Conservation (phyloP, 2,113 vertebrate species). For the Etia nguti region DNA sequence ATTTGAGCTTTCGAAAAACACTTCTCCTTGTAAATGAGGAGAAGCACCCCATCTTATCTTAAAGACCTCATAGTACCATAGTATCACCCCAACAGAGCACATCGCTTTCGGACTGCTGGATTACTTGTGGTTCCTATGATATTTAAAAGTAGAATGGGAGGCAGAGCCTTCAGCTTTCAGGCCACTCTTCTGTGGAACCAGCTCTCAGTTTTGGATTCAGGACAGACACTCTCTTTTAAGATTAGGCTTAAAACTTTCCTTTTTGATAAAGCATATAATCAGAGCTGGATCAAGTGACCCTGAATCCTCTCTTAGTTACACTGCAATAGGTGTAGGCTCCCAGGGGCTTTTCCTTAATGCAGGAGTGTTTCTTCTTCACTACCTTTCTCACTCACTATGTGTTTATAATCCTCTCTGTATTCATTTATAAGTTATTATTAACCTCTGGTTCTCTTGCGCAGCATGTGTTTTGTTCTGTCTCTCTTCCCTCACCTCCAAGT, state of each 20-base stretch:
- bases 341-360: not conserved
- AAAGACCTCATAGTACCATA: not conserved
- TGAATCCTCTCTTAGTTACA: not conserved
- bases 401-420: not conserved
- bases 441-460: not conserved
- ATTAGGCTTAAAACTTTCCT: not conserved
- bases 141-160: not conserved
- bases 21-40: not conserved
- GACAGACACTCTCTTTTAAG: no score
- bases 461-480: not conserved
- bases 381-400: not conserved
- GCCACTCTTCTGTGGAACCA: not conserved
- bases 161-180: not conserved
- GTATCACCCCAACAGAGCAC: not conserved
- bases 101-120: not conserved
- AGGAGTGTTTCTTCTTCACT: not conserved
- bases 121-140: not conserved
- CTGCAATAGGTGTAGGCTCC: not conserved
- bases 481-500: not conserved
- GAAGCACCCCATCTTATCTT: not conserved
- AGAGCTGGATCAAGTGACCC: not conserved
- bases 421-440: not conserved
- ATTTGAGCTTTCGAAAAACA: not conserved
- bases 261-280: not conserved
- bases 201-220: no score